Conservation (phyloP, 2,888 invertebrate species). For the Heterodera filipjevi region DNA sequence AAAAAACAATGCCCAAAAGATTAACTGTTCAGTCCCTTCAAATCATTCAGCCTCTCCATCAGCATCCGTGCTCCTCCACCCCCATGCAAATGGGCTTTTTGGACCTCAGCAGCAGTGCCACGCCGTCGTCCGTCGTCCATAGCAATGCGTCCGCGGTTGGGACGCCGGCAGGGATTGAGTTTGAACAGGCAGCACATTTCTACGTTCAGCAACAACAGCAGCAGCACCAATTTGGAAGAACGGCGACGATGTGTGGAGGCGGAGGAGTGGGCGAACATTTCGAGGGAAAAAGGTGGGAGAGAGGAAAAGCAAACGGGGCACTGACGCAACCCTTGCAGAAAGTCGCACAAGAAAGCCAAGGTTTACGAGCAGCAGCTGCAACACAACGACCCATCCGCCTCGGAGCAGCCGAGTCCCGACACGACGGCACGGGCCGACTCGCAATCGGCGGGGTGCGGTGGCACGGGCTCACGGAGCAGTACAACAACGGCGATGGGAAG, state of each 20-base stretch:
- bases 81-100: conserved; percentile 15
- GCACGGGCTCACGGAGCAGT: not conserved
- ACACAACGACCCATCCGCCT: not conserved
- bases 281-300: not conserved
- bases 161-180: not conserved
- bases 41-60: not conserved
- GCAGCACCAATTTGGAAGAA: conserved; percentile 13
- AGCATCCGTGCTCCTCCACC: conserved; percentile 9
- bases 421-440: conserved; percentile 8
- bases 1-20: not conserved
- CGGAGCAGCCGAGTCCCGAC: conserved; percentile 12
- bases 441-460: not conserved
- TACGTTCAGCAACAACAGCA: not conserved
- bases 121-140: not conserved
- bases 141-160: not conserved
- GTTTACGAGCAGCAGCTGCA: not conserved
- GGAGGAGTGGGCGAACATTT: not conserved
- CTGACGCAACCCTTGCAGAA: not conserved
- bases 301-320: not conserved
- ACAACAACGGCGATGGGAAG: not conserved
- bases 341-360: not conserved
- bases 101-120: conserved; percentile 5
- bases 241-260: not conserved
- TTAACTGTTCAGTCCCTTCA: not conserved
- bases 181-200: not conserved